Evolutionary conservation across 2,113 vertebrate species (phyloP).

Genomic region (Colius striatus): DNA sequence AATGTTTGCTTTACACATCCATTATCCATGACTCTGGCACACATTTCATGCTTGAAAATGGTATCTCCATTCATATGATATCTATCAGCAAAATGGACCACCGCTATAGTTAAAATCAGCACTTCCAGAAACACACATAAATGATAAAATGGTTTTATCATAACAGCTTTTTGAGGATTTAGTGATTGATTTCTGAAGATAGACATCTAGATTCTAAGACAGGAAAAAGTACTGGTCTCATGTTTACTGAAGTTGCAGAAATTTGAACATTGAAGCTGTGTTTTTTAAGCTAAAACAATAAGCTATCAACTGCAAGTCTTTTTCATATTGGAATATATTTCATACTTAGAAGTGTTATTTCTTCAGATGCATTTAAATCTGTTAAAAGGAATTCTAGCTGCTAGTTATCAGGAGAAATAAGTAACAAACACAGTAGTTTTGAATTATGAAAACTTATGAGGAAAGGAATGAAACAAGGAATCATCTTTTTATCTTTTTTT

Average conservation of each 20-base stretch:
- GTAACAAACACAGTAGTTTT: background rate
- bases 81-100: background rate
- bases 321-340: background rate
- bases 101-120: background rate
- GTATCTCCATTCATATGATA: background rate
- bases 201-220: background rate
- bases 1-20: background rate
- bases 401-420: conserved; percentile 20
- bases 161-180: background rate
- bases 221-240: background rate
- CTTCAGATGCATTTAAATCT: background rate
- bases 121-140: background rate
- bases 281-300: background rate
- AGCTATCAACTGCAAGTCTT: background rate
- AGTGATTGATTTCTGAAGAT: background rate
- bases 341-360: background rate
- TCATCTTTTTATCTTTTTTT: background rate
- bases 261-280: background rate
- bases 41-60: background rate
- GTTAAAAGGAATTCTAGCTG: background rate
- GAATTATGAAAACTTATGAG: background rate
- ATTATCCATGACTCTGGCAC: background rate
- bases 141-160: background rate
- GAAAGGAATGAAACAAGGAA: background rate
- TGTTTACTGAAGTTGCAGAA: background rate